Evolutionary conservation across 23 tunicate genomes (phyloP).

Genomic region (Trididemnum nubilum): DNA sequence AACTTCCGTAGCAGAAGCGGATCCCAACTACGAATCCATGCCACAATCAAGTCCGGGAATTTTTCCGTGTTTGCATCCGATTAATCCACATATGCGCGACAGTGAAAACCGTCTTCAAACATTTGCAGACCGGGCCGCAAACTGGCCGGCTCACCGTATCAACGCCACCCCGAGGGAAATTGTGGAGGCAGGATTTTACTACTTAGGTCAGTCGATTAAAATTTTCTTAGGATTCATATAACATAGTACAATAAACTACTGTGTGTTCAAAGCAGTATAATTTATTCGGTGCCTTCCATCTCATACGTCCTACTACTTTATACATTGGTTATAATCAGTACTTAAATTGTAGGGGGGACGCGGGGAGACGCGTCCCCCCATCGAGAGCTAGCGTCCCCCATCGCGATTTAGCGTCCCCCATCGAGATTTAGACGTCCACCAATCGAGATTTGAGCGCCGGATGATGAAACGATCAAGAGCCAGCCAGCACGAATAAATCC

Average conservation of each 20-base stretch:
- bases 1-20: neutral
- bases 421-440: too few species aligned
- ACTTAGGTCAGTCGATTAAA: slow-evolving; percentile 22
- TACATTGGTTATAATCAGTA: too few species aligned
- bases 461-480: too few species aligned
- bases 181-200: slow-evolving; percentile 39
- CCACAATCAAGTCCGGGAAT: neutral
- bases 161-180: slow-evolving; percentile 37
- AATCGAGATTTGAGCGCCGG: too few species aligned
- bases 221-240: too few species aligned
- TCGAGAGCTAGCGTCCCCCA: too few species aligned
- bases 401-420: too few species aligned
- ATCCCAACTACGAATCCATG: neutral
- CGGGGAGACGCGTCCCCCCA: too few species aligned
- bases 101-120: slow-evolving; percentile 26
- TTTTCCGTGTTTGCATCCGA: slow-evolving; percentile 36
- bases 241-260: neutral
- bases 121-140: neutral
- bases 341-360: too few species aligned
- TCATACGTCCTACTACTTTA: too few species aligned
- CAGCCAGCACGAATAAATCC: too few species aligned
- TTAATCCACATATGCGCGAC: slow-evolving; percentile 44
- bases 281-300: too few species aligned
- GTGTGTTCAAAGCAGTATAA: slow-evolving; percentile 27
- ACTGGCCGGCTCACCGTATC: slow-evolving; percentile 43